Evolutionary conservation across 2,888 invertebrate genomes (phyloP), one percentile per base, ranked within the genome.

Genomic region (Ypsolopha scabrella): DNA sequence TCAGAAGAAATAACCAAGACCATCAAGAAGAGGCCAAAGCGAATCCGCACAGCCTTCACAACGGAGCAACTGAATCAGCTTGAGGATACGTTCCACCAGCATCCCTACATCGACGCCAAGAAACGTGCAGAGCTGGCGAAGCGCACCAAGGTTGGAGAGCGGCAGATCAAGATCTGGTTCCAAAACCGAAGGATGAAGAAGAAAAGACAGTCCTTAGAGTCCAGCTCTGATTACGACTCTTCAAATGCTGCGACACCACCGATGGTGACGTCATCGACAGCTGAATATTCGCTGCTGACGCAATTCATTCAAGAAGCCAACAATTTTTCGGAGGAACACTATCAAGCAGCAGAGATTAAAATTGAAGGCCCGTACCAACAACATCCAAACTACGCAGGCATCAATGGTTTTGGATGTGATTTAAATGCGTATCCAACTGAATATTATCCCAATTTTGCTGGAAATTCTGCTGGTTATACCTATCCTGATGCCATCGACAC

Each of bases 161-260:
- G 91, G 51, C 92, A 92, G 66, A 90, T 95, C 52, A 94, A 94
- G 71, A 90, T 94, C 39, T 94, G 94, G 94, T 95, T 94, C 68
- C 94, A 95, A 66, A 94, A 94, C 65, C 83, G 93, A 33, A 81
- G 94, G 33, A 94, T 94, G 93, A 92, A 92, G 55, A 83, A 82
- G 58, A 92, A 92, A 64, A 90, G 88, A 60, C 88, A 89, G 57
- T 72, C 62, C 0, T 71, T 68, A 0, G 78, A 75, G 53, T 72
- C 70, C 2, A 69, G 68, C 52, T 53, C 55, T 34, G 74, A 77
- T 51, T 63, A 69, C 37, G 71, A 72, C 52, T 59, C 54, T 6
- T 49, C 51, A 11, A 48, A 52, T 39, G 54, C 57, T 37, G 55
- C 57, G 0, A 41, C 52, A 44, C 52, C 62, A 33, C 50, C 57